Conservation (phyloP, 2,888 invertebrate genomes). For the Philhelius pedissequus region DNA sequence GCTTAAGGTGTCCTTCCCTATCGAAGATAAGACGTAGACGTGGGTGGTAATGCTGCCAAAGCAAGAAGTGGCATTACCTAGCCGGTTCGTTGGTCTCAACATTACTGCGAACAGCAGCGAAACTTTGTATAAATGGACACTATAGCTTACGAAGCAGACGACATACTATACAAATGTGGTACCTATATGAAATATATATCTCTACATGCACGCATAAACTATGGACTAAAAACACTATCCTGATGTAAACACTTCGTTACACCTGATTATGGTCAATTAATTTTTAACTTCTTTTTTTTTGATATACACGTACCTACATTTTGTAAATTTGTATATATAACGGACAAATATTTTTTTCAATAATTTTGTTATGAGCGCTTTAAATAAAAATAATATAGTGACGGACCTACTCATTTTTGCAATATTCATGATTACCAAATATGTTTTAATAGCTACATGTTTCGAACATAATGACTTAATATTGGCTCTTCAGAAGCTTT, state of each 20-base stretch:
- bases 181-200: conserved; percentile 50
- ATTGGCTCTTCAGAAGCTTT: no score
- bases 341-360: no score
- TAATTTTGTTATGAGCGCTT: no score
- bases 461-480: no score
- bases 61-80: conserved; percentile 26
- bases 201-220: neutral
- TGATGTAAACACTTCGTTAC: neutral
- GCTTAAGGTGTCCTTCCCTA: conserved; percentile 71
- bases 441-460: no score
- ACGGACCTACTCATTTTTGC: no score
- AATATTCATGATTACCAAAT: no score
- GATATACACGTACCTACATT: no score
- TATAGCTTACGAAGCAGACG: conserved; percentile 44
- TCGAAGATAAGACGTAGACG: conserved; percentile 70
- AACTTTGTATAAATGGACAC: conserved; percentile 60
- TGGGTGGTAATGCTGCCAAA: conserved; percentile 62
- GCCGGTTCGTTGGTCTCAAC: conserved; percentile 39
- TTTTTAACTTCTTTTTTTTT: no score
- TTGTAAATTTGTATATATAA: no score
- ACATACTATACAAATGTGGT: conserved; percentile 52
- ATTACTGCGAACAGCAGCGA: conserved; percentile 54
- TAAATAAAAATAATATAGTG: no score
- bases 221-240: neutral
- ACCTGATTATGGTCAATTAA: neutral